Evolutionary conservation across 2,113 vertebrate species (phyloP).

Genomic region (Thalassarche chlororhynchos): DNA sequence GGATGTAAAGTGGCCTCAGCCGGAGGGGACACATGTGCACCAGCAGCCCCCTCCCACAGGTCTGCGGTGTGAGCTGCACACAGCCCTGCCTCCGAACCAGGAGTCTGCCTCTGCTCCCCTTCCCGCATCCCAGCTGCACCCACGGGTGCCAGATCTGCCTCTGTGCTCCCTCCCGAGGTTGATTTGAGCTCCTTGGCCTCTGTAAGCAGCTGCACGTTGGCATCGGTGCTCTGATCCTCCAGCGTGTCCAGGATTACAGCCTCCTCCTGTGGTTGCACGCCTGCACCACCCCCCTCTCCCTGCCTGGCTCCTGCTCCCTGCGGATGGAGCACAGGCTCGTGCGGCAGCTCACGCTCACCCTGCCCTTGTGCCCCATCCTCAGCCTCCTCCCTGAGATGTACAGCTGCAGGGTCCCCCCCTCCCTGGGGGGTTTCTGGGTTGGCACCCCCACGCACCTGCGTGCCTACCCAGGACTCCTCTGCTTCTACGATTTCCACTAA

Average conservation of each 20-base stretch:
- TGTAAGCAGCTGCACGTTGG: accelerated
- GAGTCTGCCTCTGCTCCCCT: background rate
- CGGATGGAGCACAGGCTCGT: accelerated
- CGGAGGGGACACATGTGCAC: accelerated
- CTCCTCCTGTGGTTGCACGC: accelerated
- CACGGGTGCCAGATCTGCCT: background rate
- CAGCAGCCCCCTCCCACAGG: accelerated
- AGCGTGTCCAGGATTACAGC: accelerated
- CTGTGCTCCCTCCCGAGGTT: accelerated
- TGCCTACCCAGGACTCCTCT: background rate
- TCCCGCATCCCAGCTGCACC: background rate
- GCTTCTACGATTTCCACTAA: too few relatives aligned
- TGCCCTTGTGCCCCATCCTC: background rate
- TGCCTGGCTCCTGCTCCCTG: background rate
- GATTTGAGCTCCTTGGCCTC: background rate
- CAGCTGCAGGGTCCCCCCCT: accelerated
- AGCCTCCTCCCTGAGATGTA: accelerated
- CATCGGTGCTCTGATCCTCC: background rate
- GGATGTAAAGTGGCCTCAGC: background rate
- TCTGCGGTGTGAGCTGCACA: accelerated
- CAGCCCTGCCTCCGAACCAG: background rate
- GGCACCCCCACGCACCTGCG: accelerated
- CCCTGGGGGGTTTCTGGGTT: background rate
- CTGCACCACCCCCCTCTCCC: background rate
- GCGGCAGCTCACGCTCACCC: accelerated